These are phyloP conservation scores for Andricus curvator DNA, from an alignment of 2,888 invertebrate genomes.

Conservation along the genomic window DNA sequence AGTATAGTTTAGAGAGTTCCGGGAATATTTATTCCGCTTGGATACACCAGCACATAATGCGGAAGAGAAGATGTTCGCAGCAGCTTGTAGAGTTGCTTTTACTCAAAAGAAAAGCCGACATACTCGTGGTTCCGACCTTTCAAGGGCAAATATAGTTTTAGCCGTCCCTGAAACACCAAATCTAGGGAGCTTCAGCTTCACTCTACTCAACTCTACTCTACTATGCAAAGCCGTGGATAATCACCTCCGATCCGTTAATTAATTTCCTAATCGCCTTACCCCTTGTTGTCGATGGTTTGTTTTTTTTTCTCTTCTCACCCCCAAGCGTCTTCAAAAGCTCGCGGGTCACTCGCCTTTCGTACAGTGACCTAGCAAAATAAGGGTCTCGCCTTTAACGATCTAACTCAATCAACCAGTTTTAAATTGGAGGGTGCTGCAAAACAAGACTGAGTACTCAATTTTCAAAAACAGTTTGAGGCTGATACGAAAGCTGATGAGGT, in stretches of 20 bases:
- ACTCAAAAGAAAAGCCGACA: neutral
- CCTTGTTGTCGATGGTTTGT: neutral
- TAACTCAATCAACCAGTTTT: neutral
- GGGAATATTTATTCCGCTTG: neutral
- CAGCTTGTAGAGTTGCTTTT: neutral
- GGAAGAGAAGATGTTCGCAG: neutral
- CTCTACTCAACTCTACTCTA: neutral
- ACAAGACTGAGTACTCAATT: neutral
- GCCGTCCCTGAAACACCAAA: neutral
- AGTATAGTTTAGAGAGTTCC: neutral
- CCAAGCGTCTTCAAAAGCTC: neutral
- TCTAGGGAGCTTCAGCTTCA: neutral
- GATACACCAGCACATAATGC: neutral
- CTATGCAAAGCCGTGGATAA: neutral
- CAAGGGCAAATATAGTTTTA: neutral
- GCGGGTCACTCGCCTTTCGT: neutral
- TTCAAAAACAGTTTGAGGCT: neutral
- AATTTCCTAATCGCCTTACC: neutral
- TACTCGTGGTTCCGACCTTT: neutral
- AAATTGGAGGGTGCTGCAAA: neutral
- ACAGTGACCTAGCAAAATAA: neutral
- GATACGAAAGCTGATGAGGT: neutral
- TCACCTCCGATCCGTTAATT: neutral
- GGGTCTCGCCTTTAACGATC: neutral
- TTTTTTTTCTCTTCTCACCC: neutral